Evolutionary conservation across 2,113 vertebrate genomes (phyloP).

Genomic region (Plecotus auritus): DNA sequence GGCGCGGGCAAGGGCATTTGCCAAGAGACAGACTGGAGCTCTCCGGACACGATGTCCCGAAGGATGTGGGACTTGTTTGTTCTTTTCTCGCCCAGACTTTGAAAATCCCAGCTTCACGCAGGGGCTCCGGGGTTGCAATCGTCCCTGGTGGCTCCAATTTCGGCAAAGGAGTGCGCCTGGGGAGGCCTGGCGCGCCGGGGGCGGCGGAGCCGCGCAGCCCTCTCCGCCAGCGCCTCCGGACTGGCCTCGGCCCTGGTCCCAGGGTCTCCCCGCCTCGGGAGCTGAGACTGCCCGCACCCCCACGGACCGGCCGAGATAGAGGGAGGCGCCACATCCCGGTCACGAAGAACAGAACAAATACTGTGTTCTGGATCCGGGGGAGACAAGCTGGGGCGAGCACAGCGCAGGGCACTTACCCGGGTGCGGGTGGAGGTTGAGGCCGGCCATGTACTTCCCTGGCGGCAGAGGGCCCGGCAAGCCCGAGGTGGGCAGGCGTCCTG

Average conservation of each 20-base stretch:
- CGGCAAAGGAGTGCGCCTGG: neutral
- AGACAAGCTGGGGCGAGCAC: neutral
- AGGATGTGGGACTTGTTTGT: neutral
- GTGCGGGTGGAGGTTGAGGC: constrained; percentile 92
- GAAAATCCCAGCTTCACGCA: neutral
- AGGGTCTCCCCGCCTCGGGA: neutral
- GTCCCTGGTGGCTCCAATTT: neutral
- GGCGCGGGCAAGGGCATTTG: neutral
- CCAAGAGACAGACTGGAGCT: neutral
- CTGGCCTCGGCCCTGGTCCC: neutral
- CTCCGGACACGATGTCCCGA: neutral
- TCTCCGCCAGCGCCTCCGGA: neutral
- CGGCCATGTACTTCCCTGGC: constrained; percentile 91
- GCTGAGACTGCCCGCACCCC: neutral
- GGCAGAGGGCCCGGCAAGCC: constrained; percentile 89
- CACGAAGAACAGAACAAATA: neutral
- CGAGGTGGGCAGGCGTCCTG: constrained; percentile 89
- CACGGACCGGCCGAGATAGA: neutral
- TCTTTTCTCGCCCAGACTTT: neutral
- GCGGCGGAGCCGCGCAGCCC: neutral
- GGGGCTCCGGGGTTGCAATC: too few relatives aligned
- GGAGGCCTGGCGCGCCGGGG: neutral
- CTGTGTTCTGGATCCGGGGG: neutral
- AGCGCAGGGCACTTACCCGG: constrained; percentile 86
- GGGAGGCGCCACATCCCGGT: neutral